A percentile compares a stretch with the other conserved stretches of the same genome.
Evolutionary conservation across 2,113 vertebrate genomes (phyloP).

Genomic region (Microtus ochrogaster): DNA sequence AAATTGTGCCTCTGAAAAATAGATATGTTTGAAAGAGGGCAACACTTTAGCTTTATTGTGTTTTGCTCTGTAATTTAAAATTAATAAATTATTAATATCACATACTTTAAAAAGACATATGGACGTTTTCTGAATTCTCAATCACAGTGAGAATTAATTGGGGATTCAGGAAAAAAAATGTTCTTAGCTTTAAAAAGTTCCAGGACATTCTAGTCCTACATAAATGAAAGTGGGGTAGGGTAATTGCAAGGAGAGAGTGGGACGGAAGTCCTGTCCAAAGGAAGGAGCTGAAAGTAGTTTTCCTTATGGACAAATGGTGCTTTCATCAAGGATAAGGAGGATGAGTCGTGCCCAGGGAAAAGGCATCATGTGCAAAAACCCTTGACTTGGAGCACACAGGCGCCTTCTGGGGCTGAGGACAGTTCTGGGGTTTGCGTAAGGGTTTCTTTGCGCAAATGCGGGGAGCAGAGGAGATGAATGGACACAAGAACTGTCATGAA

Average conservation of each 20-base stretch:
- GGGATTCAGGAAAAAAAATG: background rate
- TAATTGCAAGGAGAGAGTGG: background rate
- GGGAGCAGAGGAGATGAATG: background rate
- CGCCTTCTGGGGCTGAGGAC: background rate
- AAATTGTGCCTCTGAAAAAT: background rate
- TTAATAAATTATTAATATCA: background rate
- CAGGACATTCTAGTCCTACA: background rate
- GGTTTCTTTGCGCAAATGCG: background rate
- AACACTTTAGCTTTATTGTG: background rate
- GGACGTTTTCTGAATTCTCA: conserved; percentile 35
- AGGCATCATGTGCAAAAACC: background rate
- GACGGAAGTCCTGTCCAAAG: background rate
- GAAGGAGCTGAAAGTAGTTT: background rate
- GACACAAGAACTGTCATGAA: background rate
- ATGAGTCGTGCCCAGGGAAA: background rate
- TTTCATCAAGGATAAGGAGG: background rate
- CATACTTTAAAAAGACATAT: background rate
- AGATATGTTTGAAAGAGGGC: background rate
- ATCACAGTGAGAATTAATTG: background rate
- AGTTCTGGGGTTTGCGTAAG: background rate
- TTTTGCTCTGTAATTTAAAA: background rate
- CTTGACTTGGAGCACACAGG: background rate
- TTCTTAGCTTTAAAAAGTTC: background rate
- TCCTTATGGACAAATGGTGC: background rate
- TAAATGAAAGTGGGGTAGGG: background rate